These are phyloP conservation scores for Drosophila lini DNA, from an alignment of 1,140 invertebrate species.

Conservation along the genomic window DNA sequence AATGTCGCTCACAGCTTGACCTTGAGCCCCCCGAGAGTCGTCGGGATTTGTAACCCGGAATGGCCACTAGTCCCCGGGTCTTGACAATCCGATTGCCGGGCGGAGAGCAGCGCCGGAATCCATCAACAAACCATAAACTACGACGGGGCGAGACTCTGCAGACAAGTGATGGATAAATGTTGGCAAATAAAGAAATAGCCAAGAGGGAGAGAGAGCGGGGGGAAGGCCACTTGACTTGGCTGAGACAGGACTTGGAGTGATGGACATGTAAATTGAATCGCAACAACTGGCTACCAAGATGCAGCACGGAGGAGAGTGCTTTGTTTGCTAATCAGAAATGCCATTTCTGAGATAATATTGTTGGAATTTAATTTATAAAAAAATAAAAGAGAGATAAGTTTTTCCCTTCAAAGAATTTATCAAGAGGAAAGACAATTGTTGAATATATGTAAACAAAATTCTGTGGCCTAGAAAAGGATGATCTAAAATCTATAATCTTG, in stretches of 20 bases:
- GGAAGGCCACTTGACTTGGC: constrained; percentile 24
- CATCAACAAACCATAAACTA: constrained; percentile 50
- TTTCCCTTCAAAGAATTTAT: background rate
- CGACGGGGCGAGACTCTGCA: constrained; percentile 43
- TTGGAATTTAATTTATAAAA: background rate
- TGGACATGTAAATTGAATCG: constrained; percentile 46
- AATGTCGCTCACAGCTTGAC: constrained; percentile 76
- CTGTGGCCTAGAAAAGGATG: too few relatives aligned
- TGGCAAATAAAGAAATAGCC: constrained; percentile 49
- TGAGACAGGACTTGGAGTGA: constrained; percentile 16
- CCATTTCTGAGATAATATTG: background rate
- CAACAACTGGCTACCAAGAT: constrained; percentile 30
- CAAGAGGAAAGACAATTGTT: background rate
- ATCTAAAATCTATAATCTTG: too few relatives aligned
- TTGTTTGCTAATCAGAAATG: constrained; percentile 8
- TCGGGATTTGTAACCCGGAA: constrained; percentile 35
- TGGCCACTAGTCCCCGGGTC: constrained; percentile 18
- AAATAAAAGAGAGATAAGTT: background rate
- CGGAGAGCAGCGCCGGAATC: constrained; percentile 35
- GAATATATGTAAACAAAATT: background rate
- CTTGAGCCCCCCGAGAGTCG: constrained; percentile 49
- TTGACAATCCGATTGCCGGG: constrained; percentile 31
- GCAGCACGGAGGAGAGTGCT: background rate
- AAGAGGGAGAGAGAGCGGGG: background rate
- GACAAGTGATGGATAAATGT: constrained; percentile 54